Base-by-base conservation (phyloP, 1,140 invertebrate genomes). In the Diachasma alloeum region DNA sequence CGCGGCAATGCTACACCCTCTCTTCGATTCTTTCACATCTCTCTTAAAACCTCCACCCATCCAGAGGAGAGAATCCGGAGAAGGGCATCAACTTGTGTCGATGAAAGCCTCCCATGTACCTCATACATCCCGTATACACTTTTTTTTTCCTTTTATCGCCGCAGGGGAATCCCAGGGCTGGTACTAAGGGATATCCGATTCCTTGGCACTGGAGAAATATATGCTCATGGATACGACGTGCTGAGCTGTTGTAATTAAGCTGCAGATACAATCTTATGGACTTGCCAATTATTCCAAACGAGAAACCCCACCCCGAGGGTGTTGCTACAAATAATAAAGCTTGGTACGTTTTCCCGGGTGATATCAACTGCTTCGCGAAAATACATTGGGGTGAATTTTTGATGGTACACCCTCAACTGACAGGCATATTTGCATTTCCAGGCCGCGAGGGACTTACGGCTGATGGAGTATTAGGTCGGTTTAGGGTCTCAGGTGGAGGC, bases 241-340 rank as follows among this genome's bases (percentile, higher is more conserved):
- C 53, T 59, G 53, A 59, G 53, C 24, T 3, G 24, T 37, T 70
- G 46, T 68, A 75, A 75, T 75, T 75, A 75, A 39, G 48, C 44
- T 31, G 24, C 36, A 75, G 74, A 75, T 75, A 75, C 66, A 75
- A 75, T 75, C 73, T 75, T 68, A 68, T 56, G n/a, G 42, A 37
- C 22, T 75, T 68, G 66, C 46, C 74, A 69, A 75, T 75, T 75
- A 75, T 70, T 75, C 46, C 10, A 26, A 68, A 75, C 39, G 56
- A 73, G 71, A 10, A 56, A 26, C n/a, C 37, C 46, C 63, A 75
- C 17, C 63, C 73, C 39, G 36, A 17, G 73, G 73, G 66, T 42
- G 63, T 75, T 68, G 59, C 37, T 75, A 44, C 11, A 75, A 75
- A 75, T 75, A 75, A 75, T 75, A 75, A 75, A 75, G 63, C 73